Evolutionary conservation across 2,888 invertebrate genomes (phyloP).

Genomic region (Drosophila mulleri): DNA sequence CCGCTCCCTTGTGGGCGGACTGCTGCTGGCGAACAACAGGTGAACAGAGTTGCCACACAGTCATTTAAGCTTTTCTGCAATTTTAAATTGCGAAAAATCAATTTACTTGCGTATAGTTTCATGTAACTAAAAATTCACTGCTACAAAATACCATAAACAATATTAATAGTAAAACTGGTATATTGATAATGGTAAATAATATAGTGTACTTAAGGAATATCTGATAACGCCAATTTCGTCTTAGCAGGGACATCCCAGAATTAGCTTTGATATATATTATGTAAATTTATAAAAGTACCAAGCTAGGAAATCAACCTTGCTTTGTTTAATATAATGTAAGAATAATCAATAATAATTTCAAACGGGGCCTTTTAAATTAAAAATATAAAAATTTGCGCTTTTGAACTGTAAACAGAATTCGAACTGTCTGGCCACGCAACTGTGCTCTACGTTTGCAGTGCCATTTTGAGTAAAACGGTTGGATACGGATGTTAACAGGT

Average conservation of each 20-base stretch:
- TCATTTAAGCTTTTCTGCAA: constrained; percentile 13
- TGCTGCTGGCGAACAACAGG: constrained; percentile 70
- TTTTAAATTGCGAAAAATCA: constrained; percentile 37
- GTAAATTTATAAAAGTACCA: neutral
- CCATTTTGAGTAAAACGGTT: constrained; percentile 48
- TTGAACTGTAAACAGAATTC: constrained; percentile 22
- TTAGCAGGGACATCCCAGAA: neutral
- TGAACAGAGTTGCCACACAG: constrained; percentile 52
- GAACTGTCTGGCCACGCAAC: constrained; percentile 34
- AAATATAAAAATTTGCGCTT: neutral
- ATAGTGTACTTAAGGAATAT: neutral
- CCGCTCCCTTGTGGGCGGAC: constrained; percentile 45
- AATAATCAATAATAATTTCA: too few relatives aligned
- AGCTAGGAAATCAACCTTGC: neutral
- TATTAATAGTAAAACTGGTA: neutral
- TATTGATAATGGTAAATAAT: neutral
- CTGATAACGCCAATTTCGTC: constrained; percentile 9
- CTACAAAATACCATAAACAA: neutral
- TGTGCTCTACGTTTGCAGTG: constrained; percentile 29
- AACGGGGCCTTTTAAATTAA: neutral
- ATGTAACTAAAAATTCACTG: neutral
- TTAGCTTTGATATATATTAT: too few relatives aligned
- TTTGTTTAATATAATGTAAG: neutral
- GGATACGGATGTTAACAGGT: constrained; percentile 16
- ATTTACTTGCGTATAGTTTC: constrained; percentile 18